These are phyloP conservation scores for Aphaenogaster floridana DNA, from an alignment of 1,140 invertebrate genomes.

Conservation along the genomic window DNA sequence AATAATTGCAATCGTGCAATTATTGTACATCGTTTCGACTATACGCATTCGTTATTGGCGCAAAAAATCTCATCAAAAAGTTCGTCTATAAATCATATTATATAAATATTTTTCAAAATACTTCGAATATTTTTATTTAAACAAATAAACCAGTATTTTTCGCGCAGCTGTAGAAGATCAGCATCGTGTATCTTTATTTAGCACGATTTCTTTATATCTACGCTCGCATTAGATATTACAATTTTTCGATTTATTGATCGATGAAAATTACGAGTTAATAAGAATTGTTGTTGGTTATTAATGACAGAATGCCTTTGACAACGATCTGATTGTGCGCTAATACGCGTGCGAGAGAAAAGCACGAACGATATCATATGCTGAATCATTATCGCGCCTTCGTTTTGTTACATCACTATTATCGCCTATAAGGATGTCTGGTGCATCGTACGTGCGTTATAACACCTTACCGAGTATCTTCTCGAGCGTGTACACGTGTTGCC, in stretches of 20 bases:
- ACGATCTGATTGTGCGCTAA: not conserved
- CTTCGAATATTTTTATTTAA: not conserved
- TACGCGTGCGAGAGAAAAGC: slow-evolving; percentile 24
- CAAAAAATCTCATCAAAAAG: not conserved
- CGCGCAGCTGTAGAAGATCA: not conserved
- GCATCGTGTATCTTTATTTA: not conserved
- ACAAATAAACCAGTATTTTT: not conserved
- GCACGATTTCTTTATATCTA: not conserved
- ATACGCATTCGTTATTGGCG: not conserved
- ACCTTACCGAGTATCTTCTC: slow-evolving; percentile 7
- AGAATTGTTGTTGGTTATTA: not conserved
- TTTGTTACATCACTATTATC: slow-evolving; percentile 65
- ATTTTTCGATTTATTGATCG: not conserved
- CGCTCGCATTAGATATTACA: not conserved
- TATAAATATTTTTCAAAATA: slow-evolving; percentile 5
- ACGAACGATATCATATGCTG: slow-evolving; percentile 31
- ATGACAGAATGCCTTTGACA: not conserved
- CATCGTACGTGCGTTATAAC: slow-evolving; percentile 6
- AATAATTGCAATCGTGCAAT: not conserved
- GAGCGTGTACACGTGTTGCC: slow-evolving; percentile 1
- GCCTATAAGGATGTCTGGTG: slow-evolving; percentile 32
- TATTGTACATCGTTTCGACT: not conserved
- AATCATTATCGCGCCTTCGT: slow-evolving; percentile 60
- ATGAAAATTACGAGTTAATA: not conserved
- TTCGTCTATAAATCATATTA: not conserved